These are phyloP conservation scores for Drosophila pandora DNA, from an alignment of 1,140 invertebrate species.

Conservation along the genomic window DNA sequence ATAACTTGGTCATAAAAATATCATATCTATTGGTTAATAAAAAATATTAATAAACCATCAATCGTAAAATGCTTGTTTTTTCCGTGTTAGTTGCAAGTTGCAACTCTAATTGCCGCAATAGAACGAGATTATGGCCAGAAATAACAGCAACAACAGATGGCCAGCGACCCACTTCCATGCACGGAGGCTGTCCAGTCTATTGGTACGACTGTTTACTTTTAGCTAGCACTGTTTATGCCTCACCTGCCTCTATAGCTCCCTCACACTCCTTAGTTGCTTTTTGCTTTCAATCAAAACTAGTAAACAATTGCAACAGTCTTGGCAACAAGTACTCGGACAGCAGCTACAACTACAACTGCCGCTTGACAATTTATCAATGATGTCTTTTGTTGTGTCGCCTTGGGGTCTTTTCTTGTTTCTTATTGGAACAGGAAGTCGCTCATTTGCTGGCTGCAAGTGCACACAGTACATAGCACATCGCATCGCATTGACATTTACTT, in stretches of 20 bases:
- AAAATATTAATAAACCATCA: not conserved
- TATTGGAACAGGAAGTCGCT: constrained; percentile 80
- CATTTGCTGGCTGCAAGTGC: constrained; percentile 74
- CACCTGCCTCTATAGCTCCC: constrained; percentile 49
- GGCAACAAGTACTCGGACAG: constrained; percentile 32
- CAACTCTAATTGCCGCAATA: constrained; percentile 76
- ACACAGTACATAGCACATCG: constrained; percentile 19
- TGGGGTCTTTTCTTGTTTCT: constrained; percentile 50
- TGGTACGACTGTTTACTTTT: constrained; percentile 70
- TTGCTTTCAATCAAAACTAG: constrained; percentile 55
- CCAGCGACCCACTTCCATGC: constrained; percentile 72
- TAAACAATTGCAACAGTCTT: constrained; percentile 58
- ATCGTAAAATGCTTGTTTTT: not conserved
- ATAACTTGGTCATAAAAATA: not conserved
- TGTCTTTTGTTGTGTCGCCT: constrained; percentile 44
- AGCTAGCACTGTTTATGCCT: constrained; percentile 66
- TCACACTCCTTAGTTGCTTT: constrained; percentile 2
- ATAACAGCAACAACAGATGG: constrained; percentile 69
- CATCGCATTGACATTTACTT: constrained; percentile 74
- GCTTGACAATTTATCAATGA: constrained; percentile 82
- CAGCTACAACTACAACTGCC: constrained; percentile 20
- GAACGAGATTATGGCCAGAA: constrained; percentile 61
- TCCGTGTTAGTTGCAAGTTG: constrained; percentile 18
- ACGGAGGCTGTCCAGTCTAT: constrained; percentile 61
- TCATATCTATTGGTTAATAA: not conserved